Percentiles rank a stretch among this genome's conserved stretches.
phyloP scores from a whole-genome alignment of 2,797 vertebrate species.

The Enteromius argenteus region DNA sequence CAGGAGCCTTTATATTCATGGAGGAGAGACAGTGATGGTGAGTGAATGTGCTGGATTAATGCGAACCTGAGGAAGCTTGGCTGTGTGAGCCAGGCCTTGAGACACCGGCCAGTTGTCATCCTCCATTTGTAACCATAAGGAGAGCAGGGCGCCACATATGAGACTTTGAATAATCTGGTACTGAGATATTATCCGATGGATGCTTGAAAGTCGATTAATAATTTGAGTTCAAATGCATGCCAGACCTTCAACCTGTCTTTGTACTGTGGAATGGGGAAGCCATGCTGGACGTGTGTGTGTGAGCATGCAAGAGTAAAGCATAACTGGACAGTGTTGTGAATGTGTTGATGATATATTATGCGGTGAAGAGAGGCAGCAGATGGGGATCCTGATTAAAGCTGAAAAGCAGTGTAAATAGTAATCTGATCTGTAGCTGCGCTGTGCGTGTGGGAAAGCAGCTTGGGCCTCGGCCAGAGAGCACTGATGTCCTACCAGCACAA shows the following conservation, averaged over 20 bases:
- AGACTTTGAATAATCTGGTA: slow-evolving; percentile 47
- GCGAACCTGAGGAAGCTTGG: slow-evolving; percentile 70
- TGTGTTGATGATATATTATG: slow-evolving; percentile 43
- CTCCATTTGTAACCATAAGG: slow-evolving; percentile 73
- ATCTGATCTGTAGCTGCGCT: slow-evolving; percentile 35
- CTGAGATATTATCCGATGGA: background rate
- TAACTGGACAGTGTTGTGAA: slow-evolving; percentile 43
- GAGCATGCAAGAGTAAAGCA: background rate
- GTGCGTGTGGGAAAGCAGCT: slow-evolving; percentile 11
- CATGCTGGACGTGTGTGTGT: background rate
- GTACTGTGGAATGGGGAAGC: background rate
- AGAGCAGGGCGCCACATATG: slow-evolving; percentile 58
- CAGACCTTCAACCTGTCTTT: slow-evolving; percentile 23
- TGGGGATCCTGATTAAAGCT: slow-evolving; percentile 41
- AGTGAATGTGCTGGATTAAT: slow-evolving; percentile 80
- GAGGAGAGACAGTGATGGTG: slow-evolving; percentile 74
- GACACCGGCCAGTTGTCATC: slow-evolving; percentile 65
- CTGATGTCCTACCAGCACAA: slow-evolving; percentile 20
- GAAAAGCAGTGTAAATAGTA: slow-evolving; percentile 40
- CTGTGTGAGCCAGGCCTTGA: slow-evolving; percentile 75
- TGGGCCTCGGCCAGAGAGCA: slow-evolving; percentile 23
- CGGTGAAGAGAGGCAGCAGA: slow-evolving; percentile 35
- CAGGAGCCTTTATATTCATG: slow-evolving; percentile 76
- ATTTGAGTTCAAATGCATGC: slow-evolving; percentile 13
- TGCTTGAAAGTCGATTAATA: slow-evolving; percentile 7